These are phyloP conservation scores for Sparidentex hasta DNA, from an alignment of 2,797 vertebrate genomes.

Conservation along the genomic window DNA sequence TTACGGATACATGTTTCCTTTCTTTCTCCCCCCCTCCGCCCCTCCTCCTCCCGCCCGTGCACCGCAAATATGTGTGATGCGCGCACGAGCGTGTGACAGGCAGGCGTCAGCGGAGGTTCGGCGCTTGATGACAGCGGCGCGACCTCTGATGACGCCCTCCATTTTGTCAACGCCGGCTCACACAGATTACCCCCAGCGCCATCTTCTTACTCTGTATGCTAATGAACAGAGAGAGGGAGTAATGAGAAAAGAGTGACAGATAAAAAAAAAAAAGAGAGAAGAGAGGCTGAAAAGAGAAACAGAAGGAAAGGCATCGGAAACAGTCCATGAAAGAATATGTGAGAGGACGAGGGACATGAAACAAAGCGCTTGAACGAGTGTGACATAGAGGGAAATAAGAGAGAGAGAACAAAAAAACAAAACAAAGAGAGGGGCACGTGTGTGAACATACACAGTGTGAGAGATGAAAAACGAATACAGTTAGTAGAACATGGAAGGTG, in stretches of 20 bases:
- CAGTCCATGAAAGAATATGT: constrained; percentile 32
- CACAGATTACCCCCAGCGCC: constrained; percentile 81
- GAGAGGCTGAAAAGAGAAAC: constrained; percentile 12
- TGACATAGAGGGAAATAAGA: constrained; percentile 37
- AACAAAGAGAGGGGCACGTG: constrained; percentile 32
- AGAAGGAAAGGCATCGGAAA: constrained; percentile 33
- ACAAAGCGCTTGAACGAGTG: constrained; percentile 51
- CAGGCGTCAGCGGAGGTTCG: constrained; percentile 74
- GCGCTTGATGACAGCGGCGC: constrained; percentile 72
- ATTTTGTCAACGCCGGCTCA: constrained; percentile 83
- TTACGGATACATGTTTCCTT: constrained; percentile 77
- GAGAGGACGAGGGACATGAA: constrained; percentile 40
- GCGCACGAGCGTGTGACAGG: constrained; percentile 64
- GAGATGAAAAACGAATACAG: constrained; percentile 63
- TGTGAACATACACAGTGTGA: constrained; percentile 39
- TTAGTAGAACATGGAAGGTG: constrained; percentile 32
- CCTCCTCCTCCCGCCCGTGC: neutral
- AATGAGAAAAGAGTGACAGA: constrained; percentile 79
- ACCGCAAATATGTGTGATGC: constrained; percentile 31
- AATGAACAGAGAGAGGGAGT: constrained; percentile 77
- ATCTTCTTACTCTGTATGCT: constrained; percentile 88
- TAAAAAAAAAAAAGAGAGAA: constrained; percentile 22
- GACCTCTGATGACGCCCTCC: constrained; percentile 85
- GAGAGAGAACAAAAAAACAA: constrained; percentile 29
- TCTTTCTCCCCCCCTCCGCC: constrained; percentile 22